These are phyloP conservation scores for Geotrupes spiniger DNA, from an alignment of 2,888 invertebrate species.

Conservation along the genomic window DNA sequence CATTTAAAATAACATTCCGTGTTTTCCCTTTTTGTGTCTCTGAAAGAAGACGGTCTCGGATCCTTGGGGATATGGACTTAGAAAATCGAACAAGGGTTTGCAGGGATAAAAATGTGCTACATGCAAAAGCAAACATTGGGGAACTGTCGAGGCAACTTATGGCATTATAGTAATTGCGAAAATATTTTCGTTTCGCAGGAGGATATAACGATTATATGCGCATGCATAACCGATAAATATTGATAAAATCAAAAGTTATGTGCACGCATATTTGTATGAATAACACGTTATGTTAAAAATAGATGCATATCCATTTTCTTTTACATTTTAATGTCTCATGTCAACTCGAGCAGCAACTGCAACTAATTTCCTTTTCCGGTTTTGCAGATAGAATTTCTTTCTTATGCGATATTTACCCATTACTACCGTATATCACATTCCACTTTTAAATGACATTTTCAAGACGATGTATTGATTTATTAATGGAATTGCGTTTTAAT, in stretches of 20 bases:
- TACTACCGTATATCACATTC: conserved; percentile 34
- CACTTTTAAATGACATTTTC: conserved; percentile 11
- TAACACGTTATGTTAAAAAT: no score
- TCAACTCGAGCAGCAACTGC: background rate
- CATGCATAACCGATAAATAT: no score
- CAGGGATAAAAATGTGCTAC: conserved; percentile 39
- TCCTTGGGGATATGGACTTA: conserved; percentile 27
- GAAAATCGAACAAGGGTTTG: conserved; percentile 29
- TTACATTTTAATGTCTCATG: no score
- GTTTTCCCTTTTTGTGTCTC: conserved; percentile 24
- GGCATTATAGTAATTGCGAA: conserved; percentile 21
- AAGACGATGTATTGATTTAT: background rate
- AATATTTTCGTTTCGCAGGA: conserved; percentile 16
- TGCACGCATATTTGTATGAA: no score
- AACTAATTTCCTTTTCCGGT: conserved; percentile 6
- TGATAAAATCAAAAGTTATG: no score
- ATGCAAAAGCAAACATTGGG: conserved; percentile 42
- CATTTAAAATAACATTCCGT: conserved; percentile 38
- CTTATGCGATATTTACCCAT: conserved; percentile 35
- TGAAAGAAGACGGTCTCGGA: conserved; percentile 11
- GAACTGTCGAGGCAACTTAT: conserved; percentile 25
- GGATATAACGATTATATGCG: no score
- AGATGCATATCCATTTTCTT: no score
- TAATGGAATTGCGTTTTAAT: background rate
- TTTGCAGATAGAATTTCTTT: conserved; percentile 28